Percentiles rank a stretch among this genome's conserved stretches.
Conservation (phyloP, 2,797 vertebrate species). For the Allobates femoralis region DNA sequence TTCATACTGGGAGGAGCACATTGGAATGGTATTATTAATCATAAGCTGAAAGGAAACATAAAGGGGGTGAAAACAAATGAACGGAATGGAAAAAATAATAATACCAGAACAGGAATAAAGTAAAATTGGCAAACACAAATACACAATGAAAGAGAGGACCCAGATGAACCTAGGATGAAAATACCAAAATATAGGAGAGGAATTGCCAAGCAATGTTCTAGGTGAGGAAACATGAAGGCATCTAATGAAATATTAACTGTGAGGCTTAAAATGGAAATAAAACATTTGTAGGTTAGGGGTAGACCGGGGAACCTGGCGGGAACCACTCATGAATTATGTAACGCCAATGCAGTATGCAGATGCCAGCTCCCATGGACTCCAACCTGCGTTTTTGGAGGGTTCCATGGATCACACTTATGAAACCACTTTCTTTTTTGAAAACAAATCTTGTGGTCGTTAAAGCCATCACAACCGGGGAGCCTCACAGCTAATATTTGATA, state of each 20-base stretch:
- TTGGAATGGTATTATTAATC: conserved; percentile 84
- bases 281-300: not conserved
- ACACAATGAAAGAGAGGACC: conserved; percentile 60
- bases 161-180: conserved; percentile 57
- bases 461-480: not conserved
- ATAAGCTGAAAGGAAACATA: conserved; percentile 88
- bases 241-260: conserved; percentile 46
- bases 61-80: conserved; percentile 78
- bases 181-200: conserved; percentile 12
- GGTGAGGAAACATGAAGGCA: conserved; percentile 44
- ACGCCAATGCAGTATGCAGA: not conserved
- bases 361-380: not conserved
- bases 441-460: not conserved
- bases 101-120: conserved; percentile 50
- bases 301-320: not conserved
- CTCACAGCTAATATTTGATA: conserved; percentile 40
- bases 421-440: not conserved
- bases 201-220: conserved; percentile 4
- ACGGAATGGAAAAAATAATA: conserved; percentile 67
- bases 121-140: conserved; percentile 60
- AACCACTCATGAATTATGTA: not conserved
- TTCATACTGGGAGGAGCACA: conserved; percentile 86
- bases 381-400: not conserved
- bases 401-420: not conserved
- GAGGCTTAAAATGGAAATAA: not conserved